Evolutionary conservation across 2,888 invertebrate genomes (phyloP).

Genomic region (Tiliacea citrago): DNA sequence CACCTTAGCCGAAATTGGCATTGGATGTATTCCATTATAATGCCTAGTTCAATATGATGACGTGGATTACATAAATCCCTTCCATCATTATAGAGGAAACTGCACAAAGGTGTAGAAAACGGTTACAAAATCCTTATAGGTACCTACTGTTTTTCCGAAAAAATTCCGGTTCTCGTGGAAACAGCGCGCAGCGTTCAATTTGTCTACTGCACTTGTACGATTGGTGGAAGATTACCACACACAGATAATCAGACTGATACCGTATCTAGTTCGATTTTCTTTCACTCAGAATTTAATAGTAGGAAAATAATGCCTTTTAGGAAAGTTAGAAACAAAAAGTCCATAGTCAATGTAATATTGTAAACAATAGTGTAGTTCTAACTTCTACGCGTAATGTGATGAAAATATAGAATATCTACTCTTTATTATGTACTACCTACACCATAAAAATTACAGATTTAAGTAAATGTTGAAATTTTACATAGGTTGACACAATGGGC

Average conservation of each 20-base stretch:
- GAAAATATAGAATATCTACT: background rate
- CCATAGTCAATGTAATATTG: background rate
- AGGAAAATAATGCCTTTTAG: background rate
- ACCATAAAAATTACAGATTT: too few species aligned
- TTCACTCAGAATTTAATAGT: background rate
- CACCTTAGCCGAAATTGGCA: background rate
- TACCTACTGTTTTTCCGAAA: background rate
- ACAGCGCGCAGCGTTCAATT: conserved; percentile 24
- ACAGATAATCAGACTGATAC: conserved; percentile 20
- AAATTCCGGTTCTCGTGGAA: conserved; percentile 5
- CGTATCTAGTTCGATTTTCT: conserved; percentile 4
- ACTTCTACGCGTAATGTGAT: conserved; percentile 4
- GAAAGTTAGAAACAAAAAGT: background rate
- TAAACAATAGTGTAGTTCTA: background rate
- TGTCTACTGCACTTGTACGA: conserved; percentile 54
- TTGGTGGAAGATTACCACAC: conserved; percentile 41
- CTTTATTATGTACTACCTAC: too few species aligned
- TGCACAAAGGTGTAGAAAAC: background rate
- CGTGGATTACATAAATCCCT: background rate
- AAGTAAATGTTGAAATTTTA: too few species aligned
- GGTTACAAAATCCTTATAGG: background rate
- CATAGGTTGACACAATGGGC: too few species aligned
- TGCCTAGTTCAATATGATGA: background rate
- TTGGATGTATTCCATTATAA: background rate
- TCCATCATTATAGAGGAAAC: background rate